Percentiles rank a stretch among this genome's conserved stretches.
Evolutionary conservation across 1,140 invertebrate genomes (phyloP).

Genomic region (Agrilus planipennis): DNA sequence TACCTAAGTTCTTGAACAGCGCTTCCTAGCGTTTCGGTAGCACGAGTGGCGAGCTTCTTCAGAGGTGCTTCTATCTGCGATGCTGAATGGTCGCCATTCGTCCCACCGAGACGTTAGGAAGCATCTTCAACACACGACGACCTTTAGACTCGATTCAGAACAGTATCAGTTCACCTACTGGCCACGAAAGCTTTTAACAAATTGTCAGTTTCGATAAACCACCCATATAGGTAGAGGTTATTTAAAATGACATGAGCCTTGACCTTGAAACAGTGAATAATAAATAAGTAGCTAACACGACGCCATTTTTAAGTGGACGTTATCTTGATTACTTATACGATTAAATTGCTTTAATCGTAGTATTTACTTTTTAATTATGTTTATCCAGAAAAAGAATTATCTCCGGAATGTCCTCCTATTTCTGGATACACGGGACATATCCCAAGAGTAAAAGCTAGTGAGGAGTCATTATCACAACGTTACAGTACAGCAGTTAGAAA

Average conservation of each 20-base stretch:
- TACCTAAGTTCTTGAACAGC: no score
- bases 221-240: background rate
- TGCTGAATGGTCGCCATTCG: no score
- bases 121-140: no score
- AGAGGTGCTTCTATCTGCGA: no score
- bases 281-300: background rate
- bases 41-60: no score
- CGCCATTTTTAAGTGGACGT: background rate
- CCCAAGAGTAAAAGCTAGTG: constrained; percentile 49
- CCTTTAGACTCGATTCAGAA: no score
- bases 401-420: constrained; percentile 55
- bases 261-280: no score
- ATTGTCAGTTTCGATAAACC: background rate
- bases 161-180: no score
- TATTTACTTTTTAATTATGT: background rate
- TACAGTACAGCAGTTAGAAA: constrained; percentile 54
- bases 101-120: no score
- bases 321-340: background rate
- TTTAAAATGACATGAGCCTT: background rate
- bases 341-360: background rate
- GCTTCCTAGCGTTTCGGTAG: no score
- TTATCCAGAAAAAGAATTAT: constrained; percentile 48
- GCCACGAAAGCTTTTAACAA: no score
- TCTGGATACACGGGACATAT: constrained; percentile 62
- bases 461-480: constrained; percentile 52